These are phyloP conservation scores for Ganaspis sp. DNA, from an alignment of 1,140 invertebrate genomes.

Conservation along the genomic window DNA sequence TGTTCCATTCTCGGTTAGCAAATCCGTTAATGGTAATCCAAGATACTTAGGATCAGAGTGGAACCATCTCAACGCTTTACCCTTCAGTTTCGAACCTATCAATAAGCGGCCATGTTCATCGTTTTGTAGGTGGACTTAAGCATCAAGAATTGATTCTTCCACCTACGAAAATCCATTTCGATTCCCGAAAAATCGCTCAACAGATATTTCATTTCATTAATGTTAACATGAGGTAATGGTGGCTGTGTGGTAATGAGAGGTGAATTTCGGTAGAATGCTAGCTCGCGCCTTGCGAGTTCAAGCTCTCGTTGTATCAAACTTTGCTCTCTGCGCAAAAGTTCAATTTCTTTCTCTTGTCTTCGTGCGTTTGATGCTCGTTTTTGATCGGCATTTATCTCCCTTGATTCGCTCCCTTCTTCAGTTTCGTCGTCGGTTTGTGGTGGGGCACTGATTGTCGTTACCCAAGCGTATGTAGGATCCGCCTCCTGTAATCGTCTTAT, in stretches of 20 bases:
- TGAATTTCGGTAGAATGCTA: background rate
- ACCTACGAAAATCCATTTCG: background rate
- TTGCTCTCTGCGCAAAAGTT: background rate
- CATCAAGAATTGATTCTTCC: constrained; percentile 2
- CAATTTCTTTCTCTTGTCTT: background rate
- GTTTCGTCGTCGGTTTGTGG: background rate
- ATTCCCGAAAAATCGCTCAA: constrained; percentile 24
- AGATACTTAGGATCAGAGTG: constrained; percentile 42
- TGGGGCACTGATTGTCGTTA: no score
- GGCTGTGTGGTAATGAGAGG: background rate
- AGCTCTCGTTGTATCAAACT: background rate
- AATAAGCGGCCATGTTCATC: constrained; percentile 32
- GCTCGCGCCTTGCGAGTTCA: background rate
- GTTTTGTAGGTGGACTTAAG: constrained; percentile 18
- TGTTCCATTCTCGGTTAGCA: constrained; percentile 37
- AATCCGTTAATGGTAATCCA: background rate
- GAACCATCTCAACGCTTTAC: constrained; percentile 42
- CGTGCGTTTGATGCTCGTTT: background rate
- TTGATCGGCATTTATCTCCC: background rate
- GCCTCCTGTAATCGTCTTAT: no score
- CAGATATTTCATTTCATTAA: constrained; percentile 2
- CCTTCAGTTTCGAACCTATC: constrained; percentile 33
- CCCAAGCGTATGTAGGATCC: no score
- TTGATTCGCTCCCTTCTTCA: background rate
- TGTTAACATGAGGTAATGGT: background rate